Base-by-base conservation (phyloP, 2,797 vertebrate genomes). In the Sorex maritimensis region DNA sequence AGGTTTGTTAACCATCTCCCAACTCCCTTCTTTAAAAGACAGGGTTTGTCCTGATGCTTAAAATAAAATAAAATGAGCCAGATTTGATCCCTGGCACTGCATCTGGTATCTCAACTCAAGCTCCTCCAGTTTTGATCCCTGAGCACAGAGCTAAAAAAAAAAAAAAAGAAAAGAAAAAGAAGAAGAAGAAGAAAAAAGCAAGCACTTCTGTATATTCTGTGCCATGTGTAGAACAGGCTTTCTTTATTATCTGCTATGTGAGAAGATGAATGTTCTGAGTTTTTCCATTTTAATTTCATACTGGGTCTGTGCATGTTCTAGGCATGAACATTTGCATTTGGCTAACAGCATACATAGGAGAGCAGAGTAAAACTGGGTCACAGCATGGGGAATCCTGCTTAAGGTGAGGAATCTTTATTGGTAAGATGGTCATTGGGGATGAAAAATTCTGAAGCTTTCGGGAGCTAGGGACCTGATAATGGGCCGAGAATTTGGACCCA, bases 361-460 rank as follows among this genome's bases (percentile, higher is more conserved):
- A 84, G 81, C 63, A 69, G 52, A 84, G 17, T 61, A 86, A 82
- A 92, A 77, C 58, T 69, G 91, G 85, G 80, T 83, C 73, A 61
- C 5, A 44, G 13, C 0, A 0, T 38, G n/a, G 71, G 68, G 61
- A 61, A 4, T 41, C 6, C 17, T 34, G 5, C 69, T 72, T 26
- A 58, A 58, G 28, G 63, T 63, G 84, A 90, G 82, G 61, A 93
- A 2, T 41, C 12, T 19, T 73, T 23, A 85, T 63, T 94, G 72
- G 14, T 38, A 81, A 83, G 52, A 34, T 46, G 30, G 71, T 90
- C 77, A 46, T 83, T 17, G 30, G 92, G 46, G 44, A 0, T 77
- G 34, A 52, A 80, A 34, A 87, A 11, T 6, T 52, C 38, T 30
- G 38, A 63, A 75, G 58, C 3, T 2, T 49, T 81, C 13, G 12